Conservation (phyloP, 2,888 invertebrate species). For the Nysson spinosus region DNA sequence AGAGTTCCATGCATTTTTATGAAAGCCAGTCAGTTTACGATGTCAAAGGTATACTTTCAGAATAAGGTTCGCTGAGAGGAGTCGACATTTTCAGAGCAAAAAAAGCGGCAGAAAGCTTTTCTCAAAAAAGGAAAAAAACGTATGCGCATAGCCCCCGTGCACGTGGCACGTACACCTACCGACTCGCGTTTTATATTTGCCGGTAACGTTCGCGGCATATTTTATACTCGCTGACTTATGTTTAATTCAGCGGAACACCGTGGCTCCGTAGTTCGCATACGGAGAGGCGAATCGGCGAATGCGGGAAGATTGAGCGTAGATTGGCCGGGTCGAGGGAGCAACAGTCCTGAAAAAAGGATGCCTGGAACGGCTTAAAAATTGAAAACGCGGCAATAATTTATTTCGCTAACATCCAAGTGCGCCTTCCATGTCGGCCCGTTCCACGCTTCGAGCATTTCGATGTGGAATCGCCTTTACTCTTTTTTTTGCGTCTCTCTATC, state of each 20-base stretch:
- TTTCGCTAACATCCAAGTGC: slow-evolving; percentile 41
- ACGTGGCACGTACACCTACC: slow-evolving; percentile 56
- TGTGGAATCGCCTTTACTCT: slow-evolving; percentile 35
- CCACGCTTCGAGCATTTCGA: slow-evolving; percentile 52
- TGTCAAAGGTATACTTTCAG: neutral
- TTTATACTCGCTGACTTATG: slow-evolving; percentile 72
- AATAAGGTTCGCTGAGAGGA: neutral
- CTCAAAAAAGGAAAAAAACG: slow-evolving; percentile 1
- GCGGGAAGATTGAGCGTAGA: slow-evolving; percentile 68
- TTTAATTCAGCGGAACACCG: slow-evolving; percentile 73
- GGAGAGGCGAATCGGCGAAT: slow-evolving; percentile 60
- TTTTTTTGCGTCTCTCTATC: neutral
- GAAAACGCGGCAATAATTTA: slow-evolving; percentile 55
- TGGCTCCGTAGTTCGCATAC: slow-evolving; percentile 68
- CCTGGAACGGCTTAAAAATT: slow-evolving; percentile 48
- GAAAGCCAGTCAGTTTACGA: no score
- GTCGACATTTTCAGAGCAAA: slow-evolving; percentile 11
- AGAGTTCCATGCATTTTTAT: no score
- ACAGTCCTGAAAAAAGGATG: slow-evolving; percentile 42
- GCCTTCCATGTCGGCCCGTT: slow-evolving; percentile 40
- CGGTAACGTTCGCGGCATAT: slow-evolving; percentile 70
- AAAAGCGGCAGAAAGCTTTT: slow-evolving; percentile 8
- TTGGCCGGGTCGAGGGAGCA: slow-evolving; percentile 58
- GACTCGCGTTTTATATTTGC: slow-evolving; percentile 59
- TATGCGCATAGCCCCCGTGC: slow-evolving; percentile 41